A percentile compares a stretch with the other conserved stretches of the same genome.
Conservation (phyloP, 2,113 vertebrate genomes). For the Nematolebias whitei region DNA sequence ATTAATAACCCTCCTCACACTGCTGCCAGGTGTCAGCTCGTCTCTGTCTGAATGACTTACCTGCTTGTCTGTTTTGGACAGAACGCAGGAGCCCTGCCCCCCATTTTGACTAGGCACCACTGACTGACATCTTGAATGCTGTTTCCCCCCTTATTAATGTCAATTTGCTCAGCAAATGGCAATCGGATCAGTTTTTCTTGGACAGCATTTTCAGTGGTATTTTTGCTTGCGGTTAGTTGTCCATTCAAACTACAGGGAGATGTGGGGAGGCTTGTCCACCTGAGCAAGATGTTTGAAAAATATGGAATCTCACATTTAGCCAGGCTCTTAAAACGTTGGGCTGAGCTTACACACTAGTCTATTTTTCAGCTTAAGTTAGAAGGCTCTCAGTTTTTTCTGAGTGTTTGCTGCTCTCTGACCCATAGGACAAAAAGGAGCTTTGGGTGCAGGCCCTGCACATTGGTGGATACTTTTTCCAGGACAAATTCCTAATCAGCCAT, state of each 20-base stretch:
- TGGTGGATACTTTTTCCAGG: conserved; percentile 6
- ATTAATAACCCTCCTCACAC: conserved; percentile 74
- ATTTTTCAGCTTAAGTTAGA: conserved; percentile 56
- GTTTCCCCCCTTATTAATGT: conserved; percentile 80
- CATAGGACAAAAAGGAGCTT: conserved; percentile 25
- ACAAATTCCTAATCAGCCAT: not conserved
- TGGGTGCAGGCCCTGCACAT: conserved; percentile 5
- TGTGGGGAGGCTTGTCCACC: conserved; percentile 74
- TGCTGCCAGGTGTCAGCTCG: conserved; percentile 78
- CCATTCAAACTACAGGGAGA: conserved; percentile 70
- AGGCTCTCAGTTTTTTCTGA: conserved; percentile 37
- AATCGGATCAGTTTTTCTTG: conserved; percentile 83
- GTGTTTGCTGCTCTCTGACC: conserved; percentile 43
- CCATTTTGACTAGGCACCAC: conserved; percentile 67
- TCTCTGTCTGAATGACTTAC: conserved; percentile 81
- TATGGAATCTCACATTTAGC: conserved; percentile 58
- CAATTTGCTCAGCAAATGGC: conserved; percentile 82
- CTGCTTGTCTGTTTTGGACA: conserved; percentile 77
- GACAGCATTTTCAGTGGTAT: conserved; percentile 65
- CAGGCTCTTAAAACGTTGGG: conserved; percentile 43
- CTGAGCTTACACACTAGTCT: conserved; percentile 51
- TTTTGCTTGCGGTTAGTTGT: conserved; percentile 73
- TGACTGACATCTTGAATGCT: conserved; percentile 80
- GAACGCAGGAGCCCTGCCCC: conserved; percentile 67
- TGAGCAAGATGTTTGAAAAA: conserved; percentile 71